Base-by-base conservation (phyloP, 2,888 invertebrate genomes). In the Harpalus rubripes region DNA sequence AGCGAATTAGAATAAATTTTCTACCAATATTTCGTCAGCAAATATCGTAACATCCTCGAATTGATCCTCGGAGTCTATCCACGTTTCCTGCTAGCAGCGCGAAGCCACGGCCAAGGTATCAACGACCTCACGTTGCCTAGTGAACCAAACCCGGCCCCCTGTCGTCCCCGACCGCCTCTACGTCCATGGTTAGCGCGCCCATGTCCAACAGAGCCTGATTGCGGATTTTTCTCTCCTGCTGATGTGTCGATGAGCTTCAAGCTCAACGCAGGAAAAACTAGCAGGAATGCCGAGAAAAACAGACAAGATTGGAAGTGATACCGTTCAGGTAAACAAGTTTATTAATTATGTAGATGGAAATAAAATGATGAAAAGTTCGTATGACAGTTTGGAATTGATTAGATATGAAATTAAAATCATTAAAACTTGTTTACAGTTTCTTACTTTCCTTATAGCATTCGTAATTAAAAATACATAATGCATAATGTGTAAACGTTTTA, bases 41-140 rank as follows among this genome's bases (percentile, higher is more conserved):
- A 32, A 32, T 32, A 32, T 10, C 44, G 8, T 10, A 44, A 44
- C 44, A 44, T 52, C 44, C 44, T 52, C 44, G 44, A 12, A 86
- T 86, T 86, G 86, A 86, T 85, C 32, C n/a, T 72, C 72, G 1
- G 32, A 32, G 32, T 32, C 32, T 32, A 32, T 32, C 26, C 22
- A 41, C 72, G 44, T 74, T 74, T 74, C 72, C 72, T 74, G 72
- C 22, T 68, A 10, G 18, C 41, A 7, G 41, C 85, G 86, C 86
- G 87, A 87, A 87, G 88, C 88, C 88, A 88, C 87, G 88, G 88
- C 88, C 88, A 89, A 87, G 90, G 90, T 89, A 90, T 90, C 91
- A 91, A 91, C 90, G 91, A 91, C 91, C 91, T 91, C 90, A 88
- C 88, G 89, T 91, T 91, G 91, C 91, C 91, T 91, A 91, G 90